Evolutionary conservation across 2,888 invertebrate genomes (phyloP), one percentile per base, ranked within the genome.

Genomic region (Meiosimyza platycephala): DNA sequence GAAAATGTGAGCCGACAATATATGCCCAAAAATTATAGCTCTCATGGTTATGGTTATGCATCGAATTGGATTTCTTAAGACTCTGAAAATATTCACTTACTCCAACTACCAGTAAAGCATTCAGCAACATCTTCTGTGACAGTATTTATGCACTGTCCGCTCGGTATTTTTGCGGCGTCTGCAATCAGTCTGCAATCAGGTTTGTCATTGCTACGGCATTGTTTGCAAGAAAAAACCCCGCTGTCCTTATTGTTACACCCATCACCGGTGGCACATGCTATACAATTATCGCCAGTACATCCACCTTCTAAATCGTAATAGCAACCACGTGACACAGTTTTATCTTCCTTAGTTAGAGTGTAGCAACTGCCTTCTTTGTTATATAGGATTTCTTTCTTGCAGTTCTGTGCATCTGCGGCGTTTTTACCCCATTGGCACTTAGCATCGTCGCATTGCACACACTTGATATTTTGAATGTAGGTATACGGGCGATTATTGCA

Each of bases 41-140:
- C 28, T 28, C 3, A 28, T 28, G 28, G 28, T 28, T n/a, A n/a
- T n/a, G 3, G 28, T 28, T 28, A 28, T 28, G 28, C 28, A 3
- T 28, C 28, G 28, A 28, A 28, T 28, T 4, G 4, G 4, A 3
- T 28, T 28, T 28, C 28, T 28, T 28, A 28, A 28, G 4, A 28
- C 3, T 28, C 28, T 28, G 0, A 40, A 40, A 40, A 40, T 40
- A n/a, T 28, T 57, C 16, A 12, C 81, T 80, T 79, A 83, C 83
- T 70, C 79, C 80, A 80, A 55, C 70, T 70, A 2, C 81, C 79
- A 18, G 62, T 69, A 68, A 79, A 83, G 65, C 84, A 84, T 57
- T 79, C 79, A 0, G 60, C 52, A 1, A 64, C 22, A 0, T 57
- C 48, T 3, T 62, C 47, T 11, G 60, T 28, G 22, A 74, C 60